phyloP scores from a whole-genome alignment of 2,113 vertebrate genomes.

The Parus major region DNA sequence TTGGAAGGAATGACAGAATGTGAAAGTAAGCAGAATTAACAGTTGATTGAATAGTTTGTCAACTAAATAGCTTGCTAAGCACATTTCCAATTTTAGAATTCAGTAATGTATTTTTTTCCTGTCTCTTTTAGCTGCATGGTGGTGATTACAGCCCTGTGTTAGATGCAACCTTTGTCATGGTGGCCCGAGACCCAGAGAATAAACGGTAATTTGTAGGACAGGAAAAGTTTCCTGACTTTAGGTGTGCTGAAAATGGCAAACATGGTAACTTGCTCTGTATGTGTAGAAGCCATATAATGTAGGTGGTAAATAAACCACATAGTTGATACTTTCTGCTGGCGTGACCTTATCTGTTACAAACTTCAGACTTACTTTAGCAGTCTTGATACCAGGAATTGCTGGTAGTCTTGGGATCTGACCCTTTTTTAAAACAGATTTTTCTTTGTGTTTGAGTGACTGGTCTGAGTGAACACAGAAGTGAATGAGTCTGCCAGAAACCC shows the following conservation, averaged over 20 bases:
- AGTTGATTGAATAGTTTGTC: neutral
- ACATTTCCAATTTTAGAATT: neutral
- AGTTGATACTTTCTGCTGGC: neutral
- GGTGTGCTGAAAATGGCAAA: neutral
- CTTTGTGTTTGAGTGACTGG: neutral
- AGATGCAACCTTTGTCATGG: constrained; percentile 97
- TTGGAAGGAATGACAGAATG: neutral
- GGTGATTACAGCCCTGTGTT: constrained; percentile 84
- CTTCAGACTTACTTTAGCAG: neutral
- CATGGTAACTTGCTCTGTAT: neutral
- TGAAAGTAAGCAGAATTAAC: neutral
- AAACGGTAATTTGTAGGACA: constrained; percentile 80
- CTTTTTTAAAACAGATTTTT: neutral
- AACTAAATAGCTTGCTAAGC: neutral
- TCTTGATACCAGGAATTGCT: neutral
- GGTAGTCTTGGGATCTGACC: neutral
- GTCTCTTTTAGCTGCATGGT: constrained; percentile 64
- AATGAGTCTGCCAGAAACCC: neutral
- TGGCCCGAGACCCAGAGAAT: constrained; percentile 94
- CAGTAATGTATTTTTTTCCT: constrained; percentile 2
- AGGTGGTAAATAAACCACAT: neutral
- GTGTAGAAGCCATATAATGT: neutral
- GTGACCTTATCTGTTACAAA: neutral
- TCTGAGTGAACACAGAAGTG: neutral
- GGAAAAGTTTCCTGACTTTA: neutral